Percentiles rank a stretch among this genome's conserved stretches.
Evolutionary conservation across 2,888 invertebrate species (phyloP).

Genomic region (Lasioglossum oenotherae): DNA sequence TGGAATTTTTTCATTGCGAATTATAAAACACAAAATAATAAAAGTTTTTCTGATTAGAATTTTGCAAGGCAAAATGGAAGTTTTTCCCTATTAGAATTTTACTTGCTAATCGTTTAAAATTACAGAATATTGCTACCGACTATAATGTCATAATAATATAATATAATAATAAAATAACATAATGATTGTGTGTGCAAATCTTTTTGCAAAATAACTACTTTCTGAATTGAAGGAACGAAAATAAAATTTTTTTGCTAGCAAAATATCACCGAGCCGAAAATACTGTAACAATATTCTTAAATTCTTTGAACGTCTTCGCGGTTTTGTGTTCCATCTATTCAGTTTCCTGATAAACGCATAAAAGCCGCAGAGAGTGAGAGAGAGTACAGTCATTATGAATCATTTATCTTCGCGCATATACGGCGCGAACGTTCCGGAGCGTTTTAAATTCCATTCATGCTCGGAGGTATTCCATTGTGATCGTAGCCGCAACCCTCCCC

Average conservation of each 20-base stretch:
- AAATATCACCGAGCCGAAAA: too few species aligned
- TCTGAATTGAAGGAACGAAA: too few species aligned
- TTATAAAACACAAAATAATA: too few species aligned
- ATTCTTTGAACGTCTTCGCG: neutral
- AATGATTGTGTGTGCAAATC: too few species aligned
- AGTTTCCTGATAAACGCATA: neutral
- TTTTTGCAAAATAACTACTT: neutral
- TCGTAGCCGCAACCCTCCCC: neutral
- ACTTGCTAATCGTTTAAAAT: neutral
- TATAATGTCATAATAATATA: neutral
- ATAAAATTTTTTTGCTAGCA: too few species aligned
- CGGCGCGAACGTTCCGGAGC: neutral
- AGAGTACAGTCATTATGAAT: neutral
- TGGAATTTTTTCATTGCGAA: too few species aligned
- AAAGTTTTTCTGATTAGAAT: too few species aligned
- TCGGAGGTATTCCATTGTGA: slow-evolving; percentile 3
- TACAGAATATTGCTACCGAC: neutral
- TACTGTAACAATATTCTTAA: neutral
- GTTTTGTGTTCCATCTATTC: neutral
- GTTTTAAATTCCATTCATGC: slow-evolving; percentile 10
- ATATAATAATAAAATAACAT: neutral
- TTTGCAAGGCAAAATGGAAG: neutral
- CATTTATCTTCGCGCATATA: neutral
- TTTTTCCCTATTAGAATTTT: neutral
- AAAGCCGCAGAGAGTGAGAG: neutral